phyloP scores from a whole-genome alignment of 2,888 invertebrate genomes.

The Lepidochrysops patricia region DNA sequence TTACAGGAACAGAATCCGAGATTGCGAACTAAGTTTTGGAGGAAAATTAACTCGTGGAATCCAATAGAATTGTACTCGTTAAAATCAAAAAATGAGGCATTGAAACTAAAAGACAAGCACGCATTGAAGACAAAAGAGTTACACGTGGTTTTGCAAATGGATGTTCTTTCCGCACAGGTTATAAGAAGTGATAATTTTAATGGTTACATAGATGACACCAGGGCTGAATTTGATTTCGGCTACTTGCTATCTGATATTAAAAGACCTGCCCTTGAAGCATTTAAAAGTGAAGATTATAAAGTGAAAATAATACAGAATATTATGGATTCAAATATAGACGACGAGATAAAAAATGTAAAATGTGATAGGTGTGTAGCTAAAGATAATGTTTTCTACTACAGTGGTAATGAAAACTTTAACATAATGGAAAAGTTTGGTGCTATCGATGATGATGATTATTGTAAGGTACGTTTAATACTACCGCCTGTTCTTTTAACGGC shows the following conservation, averaged over 20 bases:
- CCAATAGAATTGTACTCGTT: no score
- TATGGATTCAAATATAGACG: neutral
- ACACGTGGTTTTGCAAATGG: conserved; percentile 56
- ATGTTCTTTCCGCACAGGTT: conserved; percentile 58
- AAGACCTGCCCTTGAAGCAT: conserved; percentile 40
- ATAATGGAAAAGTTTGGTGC: neutral
- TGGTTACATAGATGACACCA: conserved; percentile 36
- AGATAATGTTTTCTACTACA: neutral
- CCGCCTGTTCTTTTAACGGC: conserved; percentile 45
- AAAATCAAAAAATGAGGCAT: no score
- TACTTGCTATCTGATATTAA: conserved; percentile 50
- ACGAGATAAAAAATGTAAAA: neutral
- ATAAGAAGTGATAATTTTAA: conserved; percentile 46
- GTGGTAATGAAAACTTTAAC: neutral
- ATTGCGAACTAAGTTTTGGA: conserved; percentile 57
- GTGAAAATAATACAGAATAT: conserved; percentile 19
- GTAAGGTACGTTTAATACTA: conserved; percentile 46
- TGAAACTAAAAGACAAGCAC: no score
- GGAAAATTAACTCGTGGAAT: conserved; percentile 54
- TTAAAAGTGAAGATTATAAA: conserved; percentile 30
- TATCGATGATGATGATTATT: conserved; percentile 25
- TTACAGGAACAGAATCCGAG: conserved; percentile 54
- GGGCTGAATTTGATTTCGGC: conserved; percentile 55
- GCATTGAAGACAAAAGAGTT: conserved; percentile 37
- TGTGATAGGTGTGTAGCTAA: neutral